Conservation (phyloP, 2,888 invertebrate species). For the Willowsia nigromaculata region DNA sequence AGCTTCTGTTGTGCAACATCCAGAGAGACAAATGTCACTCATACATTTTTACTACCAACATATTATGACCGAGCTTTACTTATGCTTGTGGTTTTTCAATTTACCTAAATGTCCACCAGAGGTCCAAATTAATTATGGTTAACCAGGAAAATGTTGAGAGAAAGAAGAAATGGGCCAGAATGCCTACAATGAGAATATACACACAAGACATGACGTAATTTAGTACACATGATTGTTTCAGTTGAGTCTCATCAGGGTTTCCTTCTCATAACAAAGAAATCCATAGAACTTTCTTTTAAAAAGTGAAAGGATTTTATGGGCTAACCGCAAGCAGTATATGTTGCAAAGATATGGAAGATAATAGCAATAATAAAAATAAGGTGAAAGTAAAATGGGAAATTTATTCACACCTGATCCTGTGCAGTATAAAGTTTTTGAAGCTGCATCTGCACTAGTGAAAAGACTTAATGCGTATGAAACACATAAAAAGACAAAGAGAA, state of each 20-base stretch:
- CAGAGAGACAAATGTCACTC: neutral
- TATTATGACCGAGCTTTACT: too few species aligned
- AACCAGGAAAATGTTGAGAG: slow-evolving; percentile 77
- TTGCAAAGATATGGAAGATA: too few species aligned
- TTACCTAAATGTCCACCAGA: slow-evolving; percentile 78
- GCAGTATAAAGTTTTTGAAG: slow-evolving; percentile 20
- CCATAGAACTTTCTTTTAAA: too few species aligned
- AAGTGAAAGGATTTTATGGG: too few species aligned
- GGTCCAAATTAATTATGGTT: slow-evolving; percentile 77
- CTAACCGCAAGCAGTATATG: too few species aligned
- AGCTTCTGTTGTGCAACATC: slow-evolving; percentile 33
- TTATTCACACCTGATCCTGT: slow-evolving; percentile 51
- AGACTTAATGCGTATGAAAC: slow-evolving; percentile 33
- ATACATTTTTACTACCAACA: neutral
- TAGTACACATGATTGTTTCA: neutral
- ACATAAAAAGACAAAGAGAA: slow-evolving; percentile 64
- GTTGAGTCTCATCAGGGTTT: too few species aligned
- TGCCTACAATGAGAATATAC: slow-evolving; percentile 48
- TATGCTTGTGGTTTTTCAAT: neutral
- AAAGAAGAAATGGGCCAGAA: slow-evolving; percentile 77
- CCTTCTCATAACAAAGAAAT: too few species aligned
- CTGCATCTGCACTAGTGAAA: neutral
- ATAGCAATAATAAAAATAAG: too few species aligned
- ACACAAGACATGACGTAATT: neutral
- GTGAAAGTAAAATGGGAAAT: too few species aligned